A percentile compares a stretch with the other conserved stretches of the same genome.
Conservation (phyloP, 92 coral and sea anemone genomes). For the Porites cylindrica region DNA sequence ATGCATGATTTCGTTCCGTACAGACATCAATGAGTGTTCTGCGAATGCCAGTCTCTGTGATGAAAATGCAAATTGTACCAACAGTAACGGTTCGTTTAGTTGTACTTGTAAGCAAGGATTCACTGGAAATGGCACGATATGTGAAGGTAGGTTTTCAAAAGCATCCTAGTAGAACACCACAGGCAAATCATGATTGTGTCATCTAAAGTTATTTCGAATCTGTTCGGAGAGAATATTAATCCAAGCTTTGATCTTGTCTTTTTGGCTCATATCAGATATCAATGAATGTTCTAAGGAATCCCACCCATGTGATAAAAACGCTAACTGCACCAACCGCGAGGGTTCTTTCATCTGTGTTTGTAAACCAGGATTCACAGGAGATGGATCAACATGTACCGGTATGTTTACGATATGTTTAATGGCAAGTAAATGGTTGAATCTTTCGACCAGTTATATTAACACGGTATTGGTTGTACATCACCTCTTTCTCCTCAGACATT, state of each 20-base stretch:
- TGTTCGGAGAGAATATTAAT: too few relatives aligned
- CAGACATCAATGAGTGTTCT: conserved; percentile 67
- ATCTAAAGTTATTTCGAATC: too few relatives aligned
- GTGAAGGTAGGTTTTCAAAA: not conserved
- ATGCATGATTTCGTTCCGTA: not conserved
- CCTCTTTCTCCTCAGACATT: not conserved
- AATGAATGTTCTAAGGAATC: conserved; percentile 50
- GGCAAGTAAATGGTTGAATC: conserved; percentile 6
- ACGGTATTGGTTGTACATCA: not conserved
- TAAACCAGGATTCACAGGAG: conserved; percentile 44
- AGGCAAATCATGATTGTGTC: too few relatives aligned
- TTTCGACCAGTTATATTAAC: not conserved
- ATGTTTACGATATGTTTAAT: not conserved
- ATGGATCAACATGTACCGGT: conserved; percentile 45
- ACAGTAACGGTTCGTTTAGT: conserved; percentile 67
- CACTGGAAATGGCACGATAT: conserved; percentile 59
- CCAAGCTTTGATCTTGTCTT: not conserved
- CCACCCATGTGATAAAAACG: conserved; percentile 54
- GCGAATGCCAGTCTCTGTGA: conserved; percentile 31
- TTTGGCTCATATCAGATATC: too few relatives aligned
- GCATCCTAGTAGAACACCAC: too few relatives aligned
- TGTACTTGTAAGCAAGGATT: conserved; percentile 70
- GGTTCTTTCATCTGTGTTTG: conserved; percentile 57
- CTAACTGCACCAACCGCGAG: conserved; percentile 44
- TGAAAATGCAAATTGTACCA: conserved; percentile 58